A percentile compares a stretch with the other conserved stretches of the same genome.
Conservation (phyloP, 2,888 invertebrate species). For the Blastobasis lacticolella region DNA sequence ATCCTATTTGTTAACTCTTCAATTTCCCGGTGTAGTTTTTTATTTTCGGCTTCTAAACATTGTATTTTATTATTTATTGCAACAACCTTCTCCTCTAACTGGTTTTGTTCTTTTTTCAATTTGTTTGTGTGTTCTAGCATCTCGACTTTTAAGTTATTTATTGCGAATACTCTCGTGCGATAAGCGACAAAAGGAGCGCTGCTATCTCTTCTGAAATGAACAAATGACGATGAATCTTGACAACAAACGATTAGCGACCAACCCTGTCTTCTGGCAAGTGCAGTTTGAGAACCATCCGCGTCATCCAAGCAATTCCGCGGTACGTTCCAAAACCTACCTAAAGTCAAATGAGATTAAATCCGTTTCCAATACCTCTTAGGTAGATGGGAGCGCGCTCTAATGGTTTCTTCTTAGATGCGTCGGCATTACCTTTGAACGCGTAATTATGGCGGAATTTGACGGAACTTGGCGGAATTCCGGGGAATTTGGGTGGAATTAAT, state of each 20-base stretch:
- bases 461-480: conserved; percentile 12
- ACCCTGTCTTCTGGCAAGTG: neutral
- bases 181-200: no score
- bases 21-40: no score
- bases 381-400: conserved; percentile 36
- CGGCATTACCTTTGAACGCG: conserved; percentile 60
- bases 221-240: no score
- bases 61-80: no score
- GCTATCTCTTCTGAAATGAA: no score
- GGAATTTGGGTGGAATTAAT: conserved; percentile 43
- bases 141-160: no score
- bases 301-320: conserved; percentile 29
- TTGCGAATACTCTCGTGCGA: no score
- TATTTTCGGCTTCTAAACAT: no score
- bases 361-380: conserved; percentile 19
- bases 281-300: conserved; percentile 21
- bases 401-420: conserved; percentile 37
- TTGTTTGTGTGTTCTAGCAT: no score
- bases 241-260: neutral
- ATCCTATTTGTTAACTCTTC: no score
- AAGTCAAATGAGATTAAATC: conserved; percentile 21
- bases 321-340: conserved; percentile 30
- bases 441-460: conserved; percentile 61
- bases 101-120: no score
- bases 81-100: no score